A percentile compares a stretch with the other conserved stretches of the same genome.
phyloP scores from a whole-genome alignment of 2,888 invertebrate genomes.

The Pachydiplax longipennis region DNA sequence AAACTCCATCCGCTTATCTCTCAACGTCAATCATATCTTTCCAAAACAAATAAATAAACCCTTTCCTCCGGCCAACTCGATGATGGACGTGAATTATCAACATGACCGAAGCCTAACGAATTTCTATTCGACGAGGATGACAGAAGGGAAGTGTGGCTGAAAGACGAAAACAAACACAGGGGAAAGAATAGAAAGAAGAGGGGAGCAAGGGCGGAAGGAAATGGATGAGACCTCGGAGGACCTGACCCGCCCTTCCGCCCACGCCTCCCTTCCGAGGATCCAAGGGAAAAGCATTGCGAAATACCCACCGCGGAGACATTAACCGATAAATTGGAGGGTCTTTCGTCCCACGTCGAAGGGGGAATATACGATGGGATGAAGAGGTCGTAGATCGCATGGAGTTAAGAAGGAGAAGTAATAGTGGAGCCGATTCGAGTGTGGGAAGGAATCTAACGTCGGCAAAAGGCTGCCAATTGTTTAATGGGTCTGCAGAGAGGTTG shows the following conservation, averaged over 20 bases:
- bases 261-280: neutral
- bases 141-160: neutral
- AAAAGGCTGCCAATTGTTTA: conserved; percentile 17
- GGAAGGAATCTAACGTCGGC: neutral
- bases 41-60: no score
- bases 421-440: neutral
- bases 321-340: neutral
- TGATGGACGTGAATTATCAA: neutral
- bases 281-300: neutral
- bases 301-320: neutral
- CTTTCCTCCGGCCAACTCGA: neutral
- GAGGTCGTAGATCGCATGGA: neutral
- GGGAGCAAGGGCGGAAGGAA: neutral
- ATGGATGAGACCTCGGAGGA: neutral
- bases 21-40: no score
- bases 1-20: no score
- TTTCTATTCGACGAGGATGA: neutral
- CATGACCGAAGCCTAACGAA: neutral
- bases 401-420: neutral
- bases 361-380: neutral
- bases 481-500: conserved; percentile 31
- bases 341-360: neutral
- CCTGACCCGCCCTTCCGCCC: neutral
- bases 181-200: neutral
- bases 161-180: neutral